phyloP scores from a whole-genome alignment of 2,797 vertebrate species.

The Epinephelus malabaricus region DNA sequence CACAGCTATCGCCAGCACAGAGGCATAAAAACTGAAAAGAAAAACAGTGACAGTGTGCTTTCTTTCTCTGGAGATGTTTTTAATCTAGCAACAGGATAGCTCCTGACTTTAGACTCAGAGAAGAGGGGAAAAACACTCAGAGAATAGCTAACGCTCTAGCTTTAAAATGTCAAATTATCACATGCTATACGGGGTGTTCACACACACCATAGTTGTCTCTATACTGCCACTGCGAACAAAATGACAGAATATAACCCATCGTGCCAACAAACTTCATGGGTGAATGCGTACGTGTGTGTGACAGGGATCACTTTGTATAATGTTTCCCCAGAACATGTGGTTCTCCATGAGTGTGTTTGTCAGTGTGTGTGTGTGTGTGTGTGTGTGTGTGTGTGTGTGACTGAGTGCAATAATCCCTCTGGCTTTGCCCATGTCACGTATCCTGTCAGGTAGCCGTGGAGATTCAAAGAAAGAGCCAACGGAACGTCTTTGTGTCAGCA shows the following conservation, averaged over 20 bases:
- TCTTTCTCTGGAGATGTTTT: background rate
- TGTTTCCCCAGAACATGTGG: conserved; percentile 3
- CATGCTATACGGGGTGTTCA: background rate
- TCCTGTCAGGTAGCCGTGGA: conserved; percentile 70
- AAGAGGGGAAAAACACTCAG: background rate
- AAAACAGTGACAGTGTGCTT: background rate
- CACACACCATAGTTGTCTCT: background rate
- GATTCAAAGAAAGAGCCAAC: conserved; percentile 65
- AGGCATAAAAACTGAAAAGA: no score
- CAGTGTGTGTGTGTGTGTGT: background rate
- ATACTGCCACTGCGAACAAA: background rate
- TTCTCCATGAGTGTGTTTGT: conserved; percentile 3
- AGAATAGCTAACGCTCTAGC: background rate
- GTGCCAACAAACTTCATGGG: background rate
- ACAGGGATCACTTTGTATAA: conserved; percentile 16
- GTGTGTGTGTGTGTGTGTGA: conserved; percentile 7
- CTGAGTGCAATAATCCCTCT: conserved; percentile 61
- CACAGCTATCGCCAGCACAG: no score
- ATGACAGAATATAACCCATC: background rate
- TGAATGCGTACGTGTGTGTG: background rate
- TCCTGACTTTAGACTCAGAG: background rate
- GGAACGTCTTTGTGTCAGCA: conserved; percentile 74
- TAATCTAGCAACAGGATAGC: conserved; percentile 6
- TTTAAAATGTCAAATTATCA: conserved; percentile 3
- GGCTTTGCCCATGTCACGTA: conserved; percentile 74